Conservation (phyloP, 2,888 invertebrate genomes). For the Drosophila nr. fundita region DNA sequence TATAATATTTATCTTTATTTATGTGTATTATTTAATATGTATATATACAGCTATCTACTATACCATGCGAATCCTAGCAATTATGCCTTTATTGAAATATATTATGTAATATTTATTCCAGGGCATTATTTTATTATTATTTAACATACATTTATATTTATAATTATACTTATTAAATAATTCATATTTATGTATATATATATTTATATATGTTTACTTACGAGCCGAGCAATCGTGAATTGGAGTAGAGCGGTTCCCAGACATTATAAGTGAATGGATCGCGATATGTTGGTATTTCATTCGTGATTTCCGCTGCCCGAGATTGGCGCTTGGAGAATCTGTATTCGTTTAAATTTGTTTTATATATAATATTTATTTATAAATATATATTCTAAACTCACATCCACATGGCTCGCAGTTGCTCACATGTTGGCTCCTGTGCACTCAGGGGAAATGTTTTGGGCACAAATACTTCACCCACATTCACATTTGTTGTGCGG, state of each 20-base stretch:
- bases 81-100: background rate
- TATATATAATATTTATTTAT: background rate
- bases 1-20: background rate
- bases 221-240: slow-evolving; percentile 86
- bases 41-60: background rate
- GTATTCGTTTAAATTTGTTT: background rate
- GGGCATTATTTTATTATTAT: background rate
- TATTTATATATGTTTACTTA: slow-evolving; percentile 81
- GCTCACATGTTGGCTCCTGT: slow-evolving; percentile 93
- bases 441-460: slow-evolving; percentile 80
- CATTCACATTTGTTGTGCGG: slow-evolving; percentile 27
- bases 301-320: slow-evolving; percentile 93
- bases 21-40: background rate
- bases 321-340: slow-evolving; percentile 94
- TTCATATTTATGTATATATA: background rate
- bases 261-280: slow-evolving; percentile 93
- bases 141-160: background rate
- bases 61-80: background rate
- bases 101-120: background rate
- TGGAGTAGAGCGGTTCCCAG: slow-evolving; percentile 89
- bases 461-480: slow-evolving; percentile 81
- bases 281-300: slow-evolving; percentile 93
- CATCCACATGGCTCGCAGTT: slow-evolving; percentile 96
- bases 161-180: too few relatives aligned
- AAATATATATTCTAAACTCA: slow-evolving; percentile 66